Base-by-base conservation (phyloP, 2,888 invertebrate species). In the Sphinx pinastri region DNA sequence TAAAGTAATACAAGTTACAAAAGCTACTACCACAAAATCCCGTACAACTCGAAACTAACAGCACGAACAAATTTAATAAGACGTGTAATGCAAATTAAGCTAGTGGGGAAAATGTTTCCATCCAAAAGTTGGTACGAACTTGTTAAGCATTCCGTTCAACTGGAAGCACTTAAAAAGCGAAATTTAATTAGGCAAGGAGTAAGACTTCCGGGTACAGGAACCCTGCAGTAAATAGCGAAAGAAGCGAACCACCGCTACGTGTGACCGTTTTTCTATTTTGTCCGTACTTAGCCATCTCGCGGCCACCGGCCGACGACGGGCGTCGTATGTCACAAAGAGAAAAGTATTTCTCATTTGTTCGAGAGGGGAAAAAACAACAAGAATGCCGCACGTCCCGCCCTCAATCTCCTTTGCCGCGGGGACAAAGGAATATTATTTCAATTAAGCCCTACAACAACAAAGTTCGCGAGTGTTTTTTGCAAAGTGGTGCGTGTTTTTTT, bases 351-450 rank as follows among this genome's bases (percentile, higher is more conserved):
- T 89, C 91, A 89, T 91, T 90, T 88, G 84, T 79, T 82, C 79
- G 77, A 79, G 82, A 85, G 82, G 79, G 83, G 84, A 84, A 88
- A 38, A 89, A 89, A 87, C 87, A 88, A 87, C 84, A 84, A 87
- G 83, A 87, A 88, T 82, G 80, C 83, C 82, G 78, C 85, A 84
- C 85, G 86, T 84, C 81, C 87, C 86, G 78, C 81, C 86, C 87
- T 84, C 88, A 86, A 90, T 90, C 89, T 89, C 86, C 85, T 88
- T 86, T 87, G 83, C 85, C 84, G 82, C 80, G 81, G 77, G 83
- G 83, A 89, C 89, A 89, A 88, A 89, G 87, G 86, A 89, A 90
- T 90, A 89, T 91, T 89, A 90, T 91, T 90, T 90, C 89, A 90
- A 91, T 90, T 90, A 89, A 86, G 85, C 84, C 76, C 80, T 75